phyloP scores from a whole-genome alignment of 2,113 vertebrate species.

The Uria aalge region DNA sequence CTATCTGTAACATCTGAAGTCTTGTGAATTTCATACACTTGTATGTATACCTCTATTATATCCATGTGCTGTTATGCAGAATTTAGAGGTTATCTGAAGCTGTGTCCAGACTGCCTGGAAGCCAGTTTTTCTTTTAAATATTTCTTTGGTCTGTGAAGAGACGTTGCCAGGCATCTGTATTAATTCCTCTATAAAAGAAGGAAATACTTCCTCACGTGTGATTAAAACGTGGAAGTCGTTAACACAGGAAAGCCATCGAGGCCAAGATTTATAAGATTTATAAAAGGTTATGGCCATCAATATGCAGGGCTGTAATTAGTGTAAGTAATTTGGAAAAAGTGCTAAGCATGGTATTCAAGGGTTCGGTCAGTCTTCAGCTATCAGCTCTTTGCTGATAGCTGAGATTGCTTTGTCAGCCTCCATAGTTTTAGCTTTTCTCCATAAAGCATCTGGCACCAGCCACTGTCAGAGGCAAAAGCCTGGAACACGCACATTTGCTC shows the following conservation, averaged over 20 bases:
- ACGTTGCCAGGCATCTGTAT: neutral
- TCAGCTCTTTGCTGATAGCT: neutral
- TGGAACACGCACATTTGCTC: neutral
- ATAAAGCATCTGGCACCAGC: neutral
- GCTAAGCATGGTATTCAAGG: neutral
- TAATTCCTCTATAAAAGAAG: slow-evolving; percentile 3
- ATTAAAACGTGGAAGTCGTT: slow-evolving; percentile 48
- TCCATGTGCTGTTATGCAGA: neutral
- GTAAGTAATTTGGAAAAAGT: neutral
- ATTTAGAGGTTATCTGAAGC: neutral
- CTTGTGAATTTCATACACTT: neutral
- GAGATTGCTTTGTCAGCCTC: neutral
- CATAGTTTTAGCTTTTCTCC: neutral
- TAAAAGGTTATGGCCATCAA: neutral
- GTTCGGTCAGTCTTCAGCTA: neutral
- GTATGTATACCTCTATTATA: neutral
- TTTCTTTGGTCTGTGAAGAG: neutral
- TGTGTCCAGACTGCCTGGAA: neutral
- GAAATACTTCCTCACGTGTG: neutral
- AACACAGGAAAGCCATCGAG: neutral
- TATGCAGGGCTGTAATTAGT: neutral
- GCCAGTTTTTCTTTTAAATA: neutral
- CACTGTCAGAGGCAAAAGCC: fast-evolving
- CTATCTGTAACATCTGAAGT: neutral
- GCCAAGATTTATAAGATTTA: slow-evolving; percentile 18